Evolutionary conservation across 2,797 vertebrate species (phyloP).

Genomic region (Sebastes diploproa): DNA sequence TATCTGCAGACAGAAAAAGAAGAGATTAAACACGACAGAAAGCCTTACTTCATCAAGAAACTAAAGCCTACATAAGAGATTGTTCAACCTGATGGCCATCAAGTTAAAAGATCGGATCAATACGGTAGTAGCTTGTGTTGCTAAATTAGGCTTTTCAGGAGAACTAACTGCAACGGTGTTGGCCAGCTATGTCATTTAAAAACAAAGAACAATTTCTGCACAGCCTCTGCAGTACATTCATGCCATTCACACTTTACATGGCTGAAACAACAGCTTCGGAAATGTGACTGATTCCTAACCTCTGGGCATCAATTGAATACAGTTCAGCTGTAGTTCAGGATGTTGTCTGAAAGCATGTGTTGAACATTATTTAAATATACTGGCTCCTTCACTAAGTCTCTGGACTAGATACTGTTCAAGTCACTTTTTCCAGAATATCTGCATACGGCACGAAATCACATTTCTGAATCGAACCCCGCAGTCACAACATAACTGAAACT

Average conservation of each 20-base stretch:
- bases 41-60: neutral
- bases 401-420: slow-evolving; percentile 15
- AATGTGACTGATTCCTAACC: slow-evolving; percentile 22
- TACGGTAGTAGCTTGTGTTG: neutral
- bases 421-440: slow-evolving; percentile 34
- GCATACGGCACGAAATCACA: slow-evolving; percentile 15
- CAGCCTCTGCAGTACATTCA: neutral
- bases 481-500: neutral
- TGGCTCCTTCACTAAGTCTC: slow-evolving; percentile 15
- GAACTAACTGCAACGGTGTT: neutral
- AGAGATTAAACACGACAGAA: neutral
- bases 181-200: neutral
- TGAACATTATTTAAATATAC: slow-evolving; percentile 47
- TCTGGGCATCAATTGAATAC: slow-evolving; percentile 23
- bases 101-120: neutral
- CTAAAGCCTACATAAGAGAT: neutral
- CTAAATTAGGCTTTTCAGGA: neutral
- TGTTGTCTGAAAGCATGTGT: slow-evolving; percentile 46
- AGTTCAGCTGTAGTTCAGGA: slow-evolving; percentile 18
- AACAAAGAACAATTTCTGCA: slow-evolving; percentile 3
- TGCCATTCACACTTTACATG: neutral
- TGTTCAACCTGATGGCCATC: neutral
- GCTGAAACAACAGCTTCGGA: neutral
- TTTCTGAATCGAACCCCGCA: neutral
- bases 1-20: slow-evolving; percentile 78